phyloP scores from a whole-genome alignment of 2,888 invertebrate species.

The Caenorhabditis parvicauda region DNA sequence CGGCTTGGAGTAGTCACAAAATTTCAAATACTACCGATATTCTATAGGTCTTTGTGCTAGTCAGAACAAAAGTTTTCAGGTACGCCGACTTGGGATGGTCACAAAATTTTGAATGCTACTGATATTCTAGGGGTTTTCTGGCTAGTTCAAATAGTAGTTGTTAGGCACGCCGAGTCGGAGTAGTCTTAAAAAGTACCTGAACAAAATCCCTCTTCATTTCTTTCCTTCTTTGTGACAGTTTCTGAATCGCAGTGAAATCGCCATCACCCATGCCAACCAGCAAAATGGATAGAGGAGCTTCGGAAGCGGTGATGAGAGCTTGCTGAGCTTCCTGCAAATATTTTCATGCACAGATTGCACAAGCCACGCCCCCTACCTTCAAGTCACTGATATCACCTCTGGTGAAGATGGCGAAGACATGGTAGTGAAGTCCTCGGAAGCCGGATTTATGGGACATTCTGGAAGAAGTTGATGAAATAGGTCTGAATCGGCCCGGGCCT shows the following conservation, averaged over 20 bases:
- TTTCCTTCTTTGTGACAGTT: constrained; percentile 23
- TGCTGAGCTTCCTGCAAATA: constrained; percentile 39
- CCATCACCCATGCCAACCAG: constrained; percentile 56
- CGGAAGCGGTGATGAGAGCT: constrained; percentile 48
- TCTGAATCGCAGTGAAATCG: constrained; percentile 38
- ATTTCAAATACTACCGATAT: too few relatives aligned
- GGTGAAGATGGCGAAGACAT: constrained; percentile 52
- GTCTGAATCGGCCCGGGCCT: too few relatives aligned
- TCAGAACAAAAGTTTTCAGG: too few relatives aligned
- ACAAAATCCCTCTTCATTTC: constrained; percentile 33
- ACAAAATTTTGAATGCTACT: too few relatives aligned
- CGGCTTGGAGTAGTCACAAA: too few relatives aligned
- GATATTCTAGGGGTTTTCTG: too few relatives aligned
- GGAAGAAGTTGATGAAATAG: constrained; percentile 2
- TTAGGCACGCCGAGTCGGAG: too few relatives aligned
- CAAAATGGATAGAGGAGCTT: constrained; percentile 55
- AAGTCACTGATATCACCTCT: constrained; percentile 50
- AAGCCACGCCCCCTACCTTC: too few relatives aligned
- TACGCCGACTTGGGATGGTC: too few relatives aligned
- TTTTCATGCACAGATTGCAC: neutral
- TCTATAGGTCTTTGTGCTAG: too few relatives aligned
- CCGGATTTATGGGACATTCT: constrained; percentile 43
- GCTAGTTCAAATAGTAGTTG: too few relatives aligned
- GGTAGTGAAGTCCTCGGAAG: constrained; percentile 49
- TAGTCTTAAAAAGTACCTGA: constrained; percentile 5